These are phyloP conservation scores for Apogon talboti DNA, from an alignment of 2,797 vertebrate species.

Conservation along the genomic window DNA sequence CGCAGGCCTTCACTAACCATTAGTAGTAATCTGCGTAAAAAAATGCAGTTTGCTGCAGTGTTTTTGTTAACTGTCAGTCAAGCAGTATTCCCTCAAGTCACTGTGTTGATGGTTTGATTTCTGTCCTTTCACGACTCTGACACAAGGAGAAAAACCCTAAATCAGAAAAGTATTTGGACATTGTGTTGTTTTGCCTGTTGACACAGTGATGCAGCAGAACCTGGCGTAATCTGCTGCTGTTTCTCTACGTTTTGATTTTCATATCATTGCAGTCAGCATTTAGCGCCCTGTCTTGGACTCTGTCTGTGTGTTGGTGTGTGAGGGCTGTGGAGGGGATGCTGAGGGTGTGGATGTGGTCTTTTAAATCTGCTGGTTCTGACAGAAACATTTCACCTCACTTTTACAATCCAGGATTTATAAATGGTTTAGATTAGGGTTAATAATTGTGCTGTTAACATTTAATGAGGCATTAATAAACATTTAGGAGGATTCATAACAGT, in stretches of 20 bases:
- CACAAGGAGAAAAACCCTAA: constrained; percentile 19
- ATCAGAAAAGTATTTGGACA: constrained; percentile 8
- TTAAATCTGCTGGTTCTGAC: constrained; percentile 35
- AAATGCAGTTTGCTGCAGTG: constrained; percentile 24
- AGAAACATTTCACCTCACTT: constrained; percentile 56
- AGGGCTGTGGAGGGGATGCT: constrained; percentile 5
- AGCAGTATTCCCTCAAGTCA: constrained; percentile 13
- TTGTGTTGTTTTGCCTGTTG: background rate
- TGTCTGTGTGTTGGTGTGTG: constrained; percentile 3
- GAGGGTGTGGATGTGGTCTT: constrained; percentile 42
- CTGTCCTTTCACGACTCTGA: constrained; percentile 13
- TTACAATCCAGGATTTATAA: no score
- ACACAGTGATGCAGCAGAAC: constrained; percentile 15
- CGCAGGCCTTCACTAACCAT: constrained; percentile 23
- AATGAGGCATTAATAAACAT: no score
- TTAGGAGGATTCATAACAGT: no score
- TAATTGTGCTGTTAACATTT: no score
- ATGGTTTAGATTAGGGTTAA: no score
- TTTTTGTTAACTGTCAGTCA: constrained; percentile 20
- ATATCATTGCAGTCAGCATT: constrained; percentile 58
- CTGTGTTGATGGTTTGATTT: constrained; percentile 13
- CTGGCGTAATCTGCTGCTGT: constrained; percentile 27
- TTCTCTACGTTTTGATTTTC: constrained; percentile 70
- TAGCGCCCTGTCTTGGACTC: constrained; percentile 5
- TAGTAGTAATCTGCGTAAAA: constrained; percentile 15